phyloP scores from a whole-genome alignment of 2,888 invertebrate genomes.

The Xestia c-nigrum region DNA sequence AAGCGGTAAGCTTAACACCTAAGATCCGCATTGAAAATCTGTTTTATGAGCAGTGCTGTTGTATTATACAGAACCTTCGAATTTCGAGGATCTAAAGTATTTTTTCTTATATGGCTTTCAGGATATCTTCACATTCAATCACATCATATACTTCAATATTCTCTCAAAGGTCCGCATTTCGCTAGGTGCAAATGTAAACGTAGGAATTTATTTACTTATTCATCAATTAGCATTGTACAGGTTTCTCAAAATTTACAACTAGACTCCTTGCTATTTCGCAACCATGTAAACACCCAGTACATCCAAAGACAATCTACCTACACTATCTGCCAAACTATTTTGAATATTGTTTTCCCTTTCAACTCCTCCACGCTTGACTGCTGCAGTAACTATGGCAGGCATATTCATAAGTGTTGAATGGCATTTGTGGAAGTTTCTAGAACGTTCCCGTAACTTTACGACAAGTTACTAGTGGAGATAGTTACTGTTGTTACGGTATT shows the following conservation, averaged over 20 bases:
- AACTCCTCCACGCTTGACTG: constrained; percentile 22
- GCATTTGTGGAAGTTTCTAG: constrained; percentile 44
- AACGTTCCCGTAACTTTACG: constrained; percentile 27
- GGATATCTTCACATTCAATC: not conserved
- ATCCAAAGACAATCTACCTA: not conserved
- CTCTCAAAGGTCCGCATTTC: not conserved
- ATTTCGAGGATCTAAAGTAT: not conserved
- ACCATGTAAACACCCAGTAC: not conserved
- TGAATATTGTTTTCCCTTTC: constrained; percentile 50
- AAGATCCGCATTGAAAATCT: not conserved
- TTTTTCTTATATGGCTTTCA: not conserved
- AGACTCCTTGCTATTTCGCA: not conserved
- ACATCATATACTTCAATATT: not conserved
- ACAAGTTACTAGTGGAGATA: constrained; percentile 20
- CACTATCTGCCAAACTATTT: constrained; percentile 30
- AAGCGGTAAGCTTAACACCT: not conserved
- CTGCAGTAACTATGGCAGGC: constrained; percentile 13
- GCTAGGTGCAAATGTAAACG: not conserved
- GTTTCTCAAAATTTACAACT: not conserved
- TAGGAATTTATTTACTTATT: not conserved
- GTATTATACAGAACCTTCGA: not conserved
- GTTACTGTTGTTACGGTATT: constrained; percentile 24
- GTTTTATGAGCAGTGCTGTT: not conserved
- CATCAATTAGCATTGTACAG: not conserved
- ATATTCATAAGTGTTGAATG: constrained; percentile 52